Evolutionary conservation across 2,113 vertebrate species (phyloP), one percentile per base, ranked within the genome.

Genomic region (Syngnathus scovelli): DNA sequence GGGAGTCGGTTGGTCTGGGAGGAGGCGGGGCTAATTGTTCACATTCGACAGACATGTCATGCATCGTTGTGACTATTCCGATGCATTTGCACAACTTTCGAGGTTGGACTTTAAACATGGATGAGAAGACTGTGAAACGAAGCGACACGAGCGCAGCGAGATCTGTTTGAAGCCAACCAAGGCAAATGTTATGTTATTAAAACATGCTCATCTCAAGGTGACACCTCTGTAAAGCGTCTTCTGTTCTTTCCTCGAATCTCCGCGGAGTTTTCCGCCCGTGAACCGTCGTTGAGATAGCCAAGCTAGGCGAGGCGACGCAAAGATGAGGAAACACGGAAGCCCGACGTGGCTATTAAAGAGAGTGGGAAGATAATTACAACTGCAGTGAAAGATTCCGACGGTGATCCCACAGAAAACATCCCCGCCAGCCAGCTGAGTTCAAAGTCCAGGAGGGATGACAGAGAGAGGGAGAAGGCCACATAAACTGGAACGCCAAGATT

Each of bases 371-470:
- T 88, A 86, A 90, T 88, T 88, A 85, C 78, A 86, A 77, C 73
- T 84, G 81, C 74, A 79, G 84, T 77, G 83, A 88, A 82, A 76
- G 79, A 89, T 89, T 89, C 83, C 85, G 81, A 79, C 80, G 81
- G 73, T 89, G 85, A 89, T 85, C 78, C 84, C 80, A 78, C 85
- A 78, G 83, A 86, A 87, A 88, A 85, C 79, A 81, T 71, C 81
- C 85, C 81, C 72, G 71, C 90, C 89, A 91, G 89, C 89, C 89
- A 91, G 89, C 90, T 90, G 86, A 88, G 86, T 88, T 86, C 87
- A 85, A 84, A 86, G 85, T 86, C 81, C 83, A 83, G 72, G 81
- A 88, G 77, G 84, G 77, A 82, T 69, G 72, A 67, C 70, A 68
- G 75, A 77, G 72, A 51, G 56, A 58, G 70, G 64, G 74, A 66